A percentile compares a stretch with the other conserved stretches of the same genome.
These are phyloP conservation scores for Discoglossus pictus DNA, from an alignment of 2,797 vertebrate species.

Conservation along the genomic window DNA sequence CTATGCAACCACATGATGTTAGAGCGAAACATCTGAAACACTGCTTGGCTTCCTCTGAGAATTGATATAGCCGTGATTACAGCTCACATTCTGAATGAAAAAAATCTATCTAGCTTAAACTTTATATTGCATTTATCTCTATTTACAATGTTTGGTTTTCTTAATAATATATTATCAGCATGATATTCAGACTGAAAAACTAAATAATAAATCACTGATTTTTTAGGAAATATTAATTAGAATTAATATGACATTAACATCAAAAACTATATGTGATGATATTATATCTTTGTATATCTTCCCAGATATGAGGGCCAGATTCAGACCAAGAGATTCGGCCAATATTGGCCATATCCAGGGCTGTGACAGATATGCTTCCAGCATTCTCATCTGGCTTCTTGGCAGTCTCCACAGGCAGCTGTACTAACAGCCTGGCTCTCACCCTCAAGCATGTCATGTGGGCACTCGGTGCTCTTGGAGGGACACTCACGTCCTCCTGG, in stretches of 20 bases:
- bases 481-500: constrained; percentile 57
- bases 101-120: too few species aligned
- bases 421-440: constrained; percentile 50
- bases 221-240: too few species aligned
- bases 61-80: too few species aligned
- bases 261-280: constrained; percentile 45
- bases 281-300: constrained; percentile 58
- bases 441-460: constrained; percentile 56
- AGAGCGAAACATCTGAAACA: too few species aligned
- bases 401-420: constrained; percentile 57
- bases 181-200: too few species aligned
- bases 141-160: too few species aligned
- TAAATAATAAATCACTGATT: too few species aligned
- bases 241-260: constrained; percentile 26
- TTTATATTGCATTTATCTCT: too few species aligned
- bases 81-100: too few species aligned
- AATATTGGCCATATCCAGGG: constrained; percentile 56
- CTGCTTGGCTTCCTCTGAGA: too few species aligned
- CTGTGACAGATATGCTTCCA: constrained; percentile 60
- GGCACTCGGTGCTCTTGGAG: constrained; percentile 24
- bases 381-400: constrained; percentile 59
- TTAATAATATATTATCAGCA: too few species aligned
- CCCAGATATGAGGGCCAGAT: constrained; percentile 57
- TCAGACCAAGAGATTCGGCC: constrained; percentile 53
- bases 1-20: too few species aligned